Base-by-base conservation (phyloP, 2,113 vertebrate genomes). In the Melanocharis versteri region DNA sequence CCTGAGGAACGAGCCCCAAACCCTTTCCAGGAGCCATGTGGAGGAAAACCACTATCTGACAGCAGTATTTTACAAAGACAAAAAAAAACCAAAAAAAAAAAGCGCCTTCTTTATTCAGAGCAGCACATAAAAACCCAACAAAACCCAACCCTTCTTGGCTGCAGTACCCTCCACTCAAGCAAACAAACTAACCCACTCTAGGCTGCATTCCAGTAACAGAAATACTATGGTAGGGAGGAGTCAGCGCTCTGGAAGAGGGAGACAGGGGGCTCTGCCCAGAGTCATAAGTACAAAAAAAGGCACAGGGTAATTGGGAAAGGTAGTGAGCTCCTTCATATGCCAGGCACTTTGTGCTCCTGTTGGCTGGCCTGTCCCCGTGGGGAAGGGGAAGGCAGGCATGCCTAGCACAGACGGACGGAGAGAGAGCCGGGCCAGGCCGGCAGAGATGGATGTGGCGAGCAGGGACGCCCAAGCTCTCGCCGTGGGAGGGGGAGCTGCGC, bases 21-120 rank as follows among this genome's bases (percentile, higher is more conserved):
- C 30, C 42, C 47, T 68, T 53, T 54, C 72, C 54, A 77, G 54
- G 23, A 91, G 56, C 71, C 45, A 65, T 6, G 15, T 15, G 45
- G 37, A 96, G 4, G 18, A 61, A 76, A 83, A 57, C 15, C 21
- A 2, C 44, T 75, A 77, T 61, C 35, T 68, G 69, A 84, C 56
- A 93, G 64, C 47, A 56, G 14, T 1, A 0, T 69, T 72, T 89
- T 62, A 94, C 39, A 82, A 72, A 94, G 64, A 89, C 62, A 12
- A 68, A 83, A 70, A 83, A 70, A 72, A 61, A 58, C 13, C 3
- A 3, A 14, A 54, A 54, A 51, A 16, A 60, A 28, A 61, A 71
- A n/a, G 89, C 92, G 89, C 94, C 91, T 92, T 98, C 97, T 99
- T 99, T 99, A 99, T 99, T 99, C 98, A 98, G 98, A 99, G 98